Percentiles rank a stretch among this genome's conserved stretches.
These are phyloP conservation scores for Rattus norvegicus DNA, from an alignment of 2,113 vertebrate species.

Conservation along the genomic window DNA sequence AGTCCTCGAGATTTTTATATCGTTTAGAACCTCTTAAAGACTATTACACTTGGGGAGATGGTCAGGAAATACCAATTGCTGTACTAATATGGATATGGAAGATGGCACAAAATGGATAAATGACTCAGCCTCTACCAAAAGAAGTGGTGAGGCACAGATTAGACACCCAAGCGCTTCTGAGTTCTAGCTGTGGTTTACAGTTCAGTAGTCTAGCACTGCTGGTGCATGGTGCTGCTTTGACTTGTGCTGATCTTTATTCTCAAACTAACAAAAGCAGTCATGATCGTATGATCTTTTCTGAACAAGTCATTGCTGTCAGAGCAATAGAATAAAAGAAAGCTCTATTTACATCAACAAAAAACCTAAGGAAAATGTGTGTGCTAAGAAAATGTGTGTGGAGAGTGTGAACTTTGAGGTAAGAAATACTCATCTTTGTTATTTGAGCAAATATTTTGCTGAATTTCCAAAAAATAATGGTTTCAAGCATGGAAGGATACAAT, in stretches of 20 bases:
- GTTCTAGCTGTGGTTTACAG: not conserved
- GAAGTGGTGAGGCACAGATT: not conserved
- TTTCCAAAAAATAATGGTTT: not conserved
- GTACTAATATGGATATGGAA: slow-evolving; percentile 17
- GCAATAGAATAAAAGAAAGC: not conserved
- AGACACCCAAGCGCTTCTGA: not conserved
- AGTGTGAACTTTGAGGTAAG: not conserved
- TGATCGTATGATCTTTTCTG: not conserved
- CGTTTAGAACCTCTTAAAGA: slow-evolving; percentile 54
- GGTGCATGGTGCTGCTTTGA: not conserved
- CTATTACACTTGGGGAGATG: slow-evolving; percentile 27
- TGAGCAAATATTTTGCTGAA: not conserved
- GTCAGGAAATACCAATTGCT: slow-evolving; percentile 31
- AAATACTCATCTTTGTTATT: not conserved
- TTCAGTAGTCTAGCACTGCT: not conserved
- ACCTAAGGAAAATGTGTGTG: not conserved
- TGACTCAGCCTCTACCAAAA: slow-evolving; percentile 45
- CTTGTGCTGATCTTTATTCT: slow-evolving; percentile 14
- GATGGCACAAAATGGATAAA: not conserved
- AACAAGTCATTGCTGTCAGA: slow-evolving; percentile 37
- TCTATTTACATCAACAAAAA: slow-evolving; percentile 55
- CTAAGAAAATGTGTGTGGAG: not conserved
- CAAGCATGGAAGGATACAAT: not conserved
- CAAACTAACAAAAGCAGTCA: not conserved
- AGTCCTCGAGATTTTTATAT: not conserved